Evolutionary conservation across 2,888 invertebrate species (phyloP).

Genomic region (Hypolimnas misippus): DNA sequence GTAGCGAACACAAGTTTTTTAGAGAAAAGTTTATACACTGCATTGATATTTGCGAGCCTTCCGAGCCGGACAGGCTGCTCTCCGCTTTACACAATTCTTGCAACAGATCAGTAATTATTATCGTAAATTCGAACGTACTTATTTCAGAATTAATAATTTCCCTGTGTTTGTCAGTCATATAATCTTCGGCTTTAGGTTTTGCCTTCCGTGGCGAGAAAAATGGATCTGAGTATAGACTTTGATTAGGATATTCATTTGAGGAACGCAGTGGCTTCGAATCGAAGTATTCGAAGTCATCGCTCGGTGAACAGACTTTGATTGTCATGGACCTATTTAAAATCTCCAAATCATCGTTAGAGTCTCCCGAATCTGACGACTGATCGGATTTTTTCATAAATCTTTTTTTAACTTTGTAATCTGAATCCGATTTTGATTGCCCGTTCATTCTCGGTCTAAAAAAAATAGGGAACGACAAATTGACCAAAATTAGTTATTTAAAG

Average conservation of each 20-base stretch:
- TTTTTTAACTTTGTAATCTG: conserved; percentile 55
- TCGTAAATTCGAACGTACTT: conserved; percentile 82
- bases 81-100: conserved; percentile 82
- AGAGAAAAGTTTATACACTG: conserved; percentile 85
- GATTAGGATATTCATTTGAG: conserved; percentile 64
- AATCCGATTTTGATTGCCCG: conserved; percentile 54
- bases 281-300: conserved; percentile 86
- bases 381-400: conserved; percentile 54
- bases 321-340: conserved; percentile 78
- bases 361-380: conserved; percentile 74
- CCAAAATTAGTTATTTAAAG: neutral
- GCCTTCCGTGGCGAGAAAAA: conserved; percentile 63
- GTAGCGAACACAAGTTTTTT: conserved; percentile 84
- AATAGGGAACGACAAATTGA: neutral
- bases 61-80: conserved; percentile 76
- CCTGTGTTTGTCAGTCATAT: conserved; percentile 78
- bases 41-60: conserved; percentile 82
- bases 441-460: conserved; percentile 56
- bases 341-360: conserved; percentile 79
- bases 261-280: conserved; percentile 69
- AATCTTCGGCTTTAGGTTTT: conserved; percentile 80
- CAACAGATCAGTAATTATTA: conserved; percentile 83
- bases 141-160: conserved; percentile 80
- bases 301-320: conserved; percentile 82
- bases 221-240: conserved; percentile 64